These are phyloP conservation scores for Tigriopus japonicus DNA, from an alignment of 1,140 invertebrate genomes.

Conservation along the genomic window DNA sequence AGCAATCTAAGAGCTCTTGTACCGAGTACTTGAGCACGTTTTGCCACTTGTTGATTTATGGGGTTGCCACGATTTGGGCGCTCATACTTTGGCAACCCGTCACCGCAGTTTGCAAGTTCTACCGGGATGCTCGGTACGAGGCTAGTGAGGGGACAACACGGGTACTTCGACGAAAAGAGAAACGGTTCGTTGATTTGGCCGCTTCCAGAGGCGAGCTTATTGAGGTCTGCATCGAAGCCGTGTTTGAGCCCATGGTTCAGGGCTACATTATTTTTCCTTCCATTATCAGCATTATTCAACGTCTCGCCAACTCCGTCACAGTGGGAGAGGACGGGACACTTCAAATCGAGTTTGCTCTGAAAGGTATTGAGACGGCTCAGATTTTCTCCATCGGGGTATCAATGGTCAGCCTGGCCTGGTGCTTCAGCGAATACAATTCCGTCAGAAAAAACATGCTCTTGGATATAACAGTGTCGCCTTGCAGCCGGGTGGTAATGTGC, in stretches of 20 bases:
- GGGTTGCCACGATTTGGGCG: not conserved
- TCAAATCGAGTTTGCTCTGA: not conserved
- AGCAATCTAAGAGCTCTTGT: not conserved
- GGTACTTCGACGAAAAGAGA: not conserved
- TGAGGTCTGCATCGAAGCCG: constrained; percentile 3
- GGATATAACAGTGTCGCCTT: constrained; percentile 7
- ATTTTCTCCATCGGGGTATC: constrained; percentile 8
- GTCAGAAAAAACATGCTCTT: constrained; percentile 12
- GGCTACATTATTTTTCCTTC: constrained; percentile 8
- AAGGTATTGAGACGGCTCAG: not conserved
- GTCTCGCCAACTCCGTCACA: not conserved
- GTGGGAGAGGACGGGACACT: not conserved
- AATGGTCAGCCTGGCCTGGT: constrained; percentile 12
- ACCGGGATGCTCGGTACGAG: not conserved
- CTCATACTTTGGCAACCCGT: constrained; percentile 7
- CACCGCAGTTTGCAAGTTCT: constrained; percentile 10
- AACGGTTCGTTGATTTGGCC: not conserved
- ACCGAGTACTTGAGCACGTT: not conserved
- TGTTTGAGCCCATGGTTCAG: constrained; percentile 9
- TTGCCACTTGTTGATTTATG: not conserved
- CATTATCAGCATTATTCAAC: constrained; percentile 1
- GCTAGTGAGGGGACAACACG: not conserved
- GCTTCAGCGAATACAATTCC: constrained; percentile 7
- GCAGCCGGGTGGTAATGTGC: constrained; percentile 4
- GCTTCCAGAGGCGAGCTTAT: constrained; percentile 9